Evolutionary conservation across 2,113 vertebrate species (phyloP).

Genomic region (Tichodroma muraria): DNA sequence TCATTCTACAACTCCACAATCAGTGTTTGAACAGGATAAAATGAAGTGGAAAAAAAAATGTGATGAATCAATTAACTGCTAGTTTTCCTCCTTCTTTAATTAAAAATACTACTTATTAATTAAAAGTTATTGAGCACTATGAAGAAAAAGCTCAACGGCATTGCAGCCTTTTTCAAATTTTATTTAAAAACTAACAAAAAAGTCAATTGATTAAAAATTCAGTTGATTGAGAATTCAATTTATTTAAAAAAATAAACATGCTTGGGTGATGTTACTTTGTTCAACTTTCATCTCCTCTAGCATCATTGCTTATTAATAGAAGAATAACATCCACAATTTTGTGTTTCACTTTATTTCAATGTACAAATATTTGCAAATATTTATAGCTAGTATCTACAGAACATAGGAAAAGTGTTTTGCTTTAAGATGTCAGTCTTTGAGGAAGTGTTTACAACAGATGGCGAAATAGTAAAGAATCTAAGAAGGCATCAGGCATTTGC

Average conservation of each 20-base stretch:
- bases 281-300: not conserved
- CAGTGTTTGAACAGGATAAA: not conserved
- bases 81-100: not conserved
- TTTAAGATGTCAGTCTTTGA: not conserved
- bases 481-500: not conserved
- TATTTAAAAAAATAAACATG: not conserved
- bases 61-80: not conserved
- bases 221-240: not conserved
- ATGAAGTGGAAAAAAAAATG: not conserved
- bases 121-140: not conserved
- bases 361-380: not conserved
- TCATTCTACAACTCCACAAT: not conserved
- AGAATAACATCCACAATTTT: not conserved
- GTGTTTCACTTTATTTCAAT: not conserved
- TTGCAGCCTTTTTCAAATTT: not conserved
- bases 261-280: not conserved
- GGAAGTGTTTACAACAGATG: not conserved
- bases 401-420: not conserved
- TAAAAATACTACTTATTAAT: not conserved
- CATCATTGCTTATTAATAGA: not conserved
- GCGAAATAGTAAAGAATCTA: not conserved
- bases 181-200: not conserved
- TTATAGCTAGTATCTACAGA: not conserved
- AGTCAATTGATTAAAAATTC: not conserved
- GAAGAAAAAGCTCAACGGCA: not conserved